Evolutionary conservation across 2,888 invertebrate genomes (phyloP).

Genomic region (Chesias legatella): DNA sequence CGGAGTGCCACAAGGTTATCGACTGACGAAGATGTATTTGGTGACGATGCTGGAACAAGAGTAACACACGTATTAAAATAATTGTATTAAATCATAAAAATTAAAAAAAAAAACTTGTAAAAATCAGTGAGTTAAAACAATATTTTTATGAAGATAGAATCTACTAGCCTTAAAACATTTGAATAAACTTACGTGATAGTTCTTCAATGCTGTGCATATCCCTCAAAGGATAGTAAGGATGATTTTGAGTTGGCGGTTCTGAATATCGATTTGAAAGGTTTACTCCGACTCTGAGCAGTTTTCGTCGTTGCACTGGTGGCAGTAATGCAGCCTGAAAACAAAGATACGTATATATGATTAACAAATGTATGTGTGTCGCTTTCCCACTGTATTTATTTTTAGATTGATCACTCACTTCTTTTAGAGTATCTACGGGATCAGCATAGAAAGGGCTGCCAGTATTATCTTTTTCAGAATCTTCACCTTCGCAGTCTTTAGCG

Average conservation of each 20-base stretch:
- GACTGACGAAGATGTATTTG: slow-evolving; percentile 83
- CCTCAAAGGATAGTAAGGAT: slow-evolving; percentile 71
- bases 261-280: slow-evolving; percentile 81
- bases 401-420: slow-evolving; percentile 63
- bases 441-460: slow-evolving; percentile 94
- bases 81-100: too few relatives aligned
- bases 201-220: slow-evolving; percentile 79
- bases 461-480: slow-evolving; percentile 77
- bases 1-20: slow-evolving; percentile 82
- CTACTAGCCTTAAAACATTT: too few relatives aligned
- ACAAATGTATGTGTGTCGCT: too few relatives aligned
- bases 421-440: slow-evolving; percentile 92
- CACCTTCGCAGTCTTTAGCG: slow-evolving; percentile 45
- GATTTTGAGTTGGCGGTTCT: slow-evolving; percentile 79
- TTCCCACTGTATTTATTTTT: too few relatives aligned
- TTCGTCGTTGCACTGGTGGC: slow-evolving; percentile 68
- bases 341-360: slow-evolving; percentile 3
- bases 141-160: too few relatives aligned
- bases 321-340: slow-evolving; percentile 57
- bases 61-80: slow-evolving; percentile 5
- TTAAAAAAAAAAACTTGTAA: not conserved
- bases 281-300: slow-evolving; percentile 61
- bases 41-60: slow-evolving; percentile 65
- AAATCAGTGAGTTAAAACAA: too few relatives aligned
- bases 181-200: slow-evolving; percentile 56